Evolutionary conservation across 2,113 vertebrate species (phyloP).

Genomic region (Anser cygnoides): DNA sequence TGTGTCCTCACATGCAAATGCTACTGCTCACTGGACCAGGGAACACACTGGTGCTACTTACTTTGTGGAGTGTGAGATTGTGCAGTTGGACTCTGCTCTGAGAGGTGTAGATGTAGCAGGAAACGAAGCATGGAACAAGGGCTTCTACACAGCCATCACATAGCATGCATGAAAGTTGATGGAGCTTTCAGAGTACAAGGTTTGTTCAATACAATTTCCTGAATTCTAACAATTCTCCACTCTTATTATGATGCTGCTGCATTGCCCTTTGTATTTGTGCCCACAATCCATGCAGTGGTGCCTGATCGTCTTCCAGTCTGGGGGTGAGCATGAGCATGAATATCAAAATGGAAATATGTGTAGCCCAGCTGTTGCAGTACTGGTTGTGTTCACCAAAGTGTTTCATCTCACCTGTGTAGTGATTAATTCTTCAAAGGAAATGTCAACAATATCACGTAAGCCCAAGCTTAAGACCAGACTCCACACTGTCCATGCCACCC

Average conservation of each 20-base stretch:
- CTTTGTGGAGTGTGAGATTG: background rate
- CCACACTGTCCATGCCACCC: background rate
- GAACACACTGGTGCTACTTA: too few relatives aligned
- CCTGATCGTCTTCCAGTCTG: background rate
- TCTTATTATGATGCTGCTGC: background rate
- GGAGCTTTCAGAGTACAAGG: background rate
- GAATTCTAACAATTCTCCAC: background rate
- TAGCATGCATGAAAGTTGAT: background rate
- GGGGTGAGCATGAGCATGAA: background rate
- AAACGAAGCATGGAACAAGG: background rate
- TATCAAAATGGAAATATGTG: background rate
- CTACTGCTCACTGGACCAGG: background rate
- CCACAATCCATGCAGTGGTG: background rate
- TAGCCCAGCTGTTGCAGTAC: background rate
- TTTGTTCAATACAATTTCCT: background rate
- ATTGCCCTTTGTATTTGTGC: background rate
- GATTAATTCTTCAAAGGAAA: background rate
- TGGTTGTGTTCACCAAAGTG: background rate
- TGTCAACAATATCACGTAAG: background rate
- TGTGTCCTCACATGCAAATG: background rate
- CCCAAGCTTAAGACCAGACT: background rate
- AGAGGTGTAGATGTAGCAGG: background rate
- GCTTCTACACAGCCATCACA: background rate
- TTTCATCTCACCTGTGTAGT: background rate
- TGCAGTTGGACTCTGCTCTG: background rate